Evolutionary conservation across 2,113 vertebrate species (phyloP).

Genomic region (Neolamprologus longior): DNA sequence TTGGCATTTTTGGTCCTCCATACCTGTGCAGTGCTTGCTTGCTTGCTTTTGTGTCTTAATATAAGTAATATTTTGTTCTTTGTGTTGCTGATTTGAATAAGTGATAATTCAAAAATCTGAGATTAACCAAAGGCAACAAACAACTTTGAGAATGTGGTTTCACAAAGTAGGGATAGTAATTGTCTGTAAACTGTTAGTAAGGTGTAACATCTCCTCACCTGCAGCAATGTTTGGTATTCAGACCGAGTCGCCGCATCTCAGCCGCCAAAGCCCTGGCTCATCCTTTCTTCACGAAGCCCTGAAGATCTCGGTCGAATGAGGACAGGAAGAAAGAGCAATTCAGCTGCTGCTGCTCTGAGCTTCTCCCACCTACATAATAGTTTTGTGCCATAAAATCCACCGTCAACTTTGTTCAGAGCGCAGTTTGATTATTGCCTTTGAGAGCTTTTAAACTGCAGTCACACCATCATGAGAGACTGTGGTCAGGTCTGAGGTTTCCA

Average conservation of each 20-base stretch:
- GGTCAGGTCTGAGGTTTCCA: background rate
- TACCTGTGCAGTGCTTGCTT: accelerated
- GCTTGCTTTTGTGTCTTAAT: background rate
- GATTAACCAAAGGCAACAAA: background rate
- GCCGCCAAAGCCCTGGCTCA: constrained; percentile 65
- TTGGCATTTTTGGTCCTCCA: background rate
- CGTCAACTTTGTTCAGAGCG: background rate
- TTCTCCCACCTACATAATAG: background rate
- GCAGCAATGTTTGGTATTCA: constrained; percentile 70
- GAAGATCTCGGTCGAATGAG: background rate
- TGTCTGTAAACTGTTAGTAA: background rate
- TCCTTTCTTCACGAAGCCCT: constrained; percentile 54
- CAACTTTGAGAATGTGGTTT: background rate
- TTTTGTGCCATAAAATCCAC: background rate
- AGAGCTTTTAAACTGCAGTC: background rate
- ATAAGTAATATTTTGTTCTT: background rate
- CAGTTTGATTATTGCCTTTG: background rate
- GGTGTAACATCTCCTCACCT: background rate
- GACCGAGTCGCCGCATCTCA: constrained; percentile 59
- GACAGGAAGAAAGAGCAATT: background rate
- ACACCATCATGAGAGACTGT: background rate
- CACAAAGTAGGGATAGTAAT: background rate
- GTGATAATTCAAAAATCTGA: background rate
- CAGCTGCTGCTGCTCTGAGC: background rate
- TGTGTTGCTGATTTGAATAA: background rate